Evolutionary conservation across 2,113 vertebrate species (phyloP), one percentile per base, ranked within the genome.

Genomic region (Helogale parvula): DNA sequence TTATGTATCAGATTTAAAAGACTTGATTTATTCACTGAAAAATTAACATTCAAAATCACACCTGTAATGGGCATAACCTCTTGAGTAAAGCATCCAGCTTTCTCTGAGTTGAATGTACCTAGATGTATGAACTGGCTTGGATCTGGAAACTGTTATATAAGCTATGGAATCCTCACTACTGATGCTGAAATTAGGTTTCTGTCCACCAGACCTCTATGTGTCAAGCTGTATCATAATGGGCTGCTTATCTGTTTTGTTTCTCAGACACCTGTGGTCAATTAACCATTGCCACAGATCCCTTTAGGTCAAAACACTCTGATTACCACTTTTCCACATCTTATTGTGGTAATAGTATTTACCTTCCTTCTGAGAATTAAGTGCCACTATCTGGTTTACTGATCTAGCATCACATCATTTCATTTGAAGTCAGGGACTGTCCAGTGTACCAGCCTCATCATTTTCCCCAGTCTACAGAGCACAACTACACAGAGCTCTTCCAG

Each of bases 301-400:
- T 16, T 9, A 11, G 11, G 33, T 90, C 29, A 92, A 71, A 95
- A 79, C 38, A 38, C 6, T 38, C 12, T 33, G 5, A 74, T 50
- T 21, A 21, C 31, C 13, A 16, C 8, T 33, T 6, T 47, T 90
- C 25, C 14, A 29, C 29, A 3, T 69, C 7, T 47, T 84, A 35
- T 27, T 38, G 16, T 92, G 15, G 17, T 57, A 50, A 38, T 1
- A 38, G 3, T 8, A 17, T 11, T 33, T 31, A 33, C 4, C 1
- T 90, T 95, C 87, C 66, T 11, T 90, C 63, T 84, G 31, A 82
- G 54, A 96, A 16, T 38, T 90, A 93, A 79, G 14, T 90, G 45
- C 0, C 38, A n/a, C 80, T 68, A 17, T 11, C 27, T 29, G 10
- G 11, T 9, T 15, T 31, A 38, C 2, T 9, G 27, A 5, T 65